Base-by-base conservation (phyloP, 2,888 invertebrate species). In the Synergus gifuensis region DNA sequence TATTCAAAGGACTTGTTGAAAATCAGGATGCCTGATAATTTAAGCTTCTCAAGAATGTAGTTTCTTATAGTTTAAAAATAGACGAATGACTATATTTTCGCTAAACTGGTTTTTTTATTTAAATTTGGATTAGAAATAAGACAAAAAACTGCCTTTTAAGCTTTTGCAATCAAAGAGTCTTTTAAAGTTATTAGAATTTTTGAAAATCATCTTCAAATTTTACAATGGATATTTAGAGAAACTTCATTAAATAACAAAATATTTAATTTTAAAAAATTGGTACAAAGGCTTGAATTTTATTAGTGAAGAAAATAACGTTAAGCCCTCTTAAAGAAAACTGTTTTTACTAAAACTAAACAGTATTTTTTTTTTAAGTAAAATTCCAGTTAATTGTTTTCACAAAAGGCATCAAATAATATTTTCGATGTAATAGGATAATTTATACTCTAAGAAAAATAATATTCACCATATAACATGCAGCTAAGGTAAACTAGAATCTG, bases 401-500 rank as follows among this genome's bases (percentile, higher is more conserved):
- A 49, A 54, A 44, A 49, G 69, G 36, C 16, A 40, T 22, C 16
- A 69, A 69, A 69, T 28, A 69, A 69, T 69, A 69, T 69, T 69
- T 69, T 69, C 36, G 36, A 49, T 36, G n/a, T 16, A 49, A 69
- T 36, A 16, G 7, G 28, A 69, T 69, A 69, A 69, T 69, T 69
- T 69, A 69, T 69, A 36, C 49, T 22, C 18, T 44, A 5, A 22
- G 67, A 14, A 69, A 69, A 60, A 60, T 60, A 9, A 60, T 11
- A 22, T 22, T 60, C 60, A 60, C 60, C 9, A 60, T 60, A 60
- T 46, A 67, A 69, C 28, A 22, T 69, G 67, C 67, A 69, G 46
- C 46, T 81, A 84, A 79, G 78, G 77, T 76, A 82, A 84, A 84
- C 84, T 73, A 83, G 86, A 90, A 91, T 92, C 92, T 92, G 92